A percentile compares a stretch with the other conserved stretches of the same genome.
Evolutionary conservation across 2,797 vertebrate genomes (phyloP).

Genomic region (Tinamus major): DNA sequence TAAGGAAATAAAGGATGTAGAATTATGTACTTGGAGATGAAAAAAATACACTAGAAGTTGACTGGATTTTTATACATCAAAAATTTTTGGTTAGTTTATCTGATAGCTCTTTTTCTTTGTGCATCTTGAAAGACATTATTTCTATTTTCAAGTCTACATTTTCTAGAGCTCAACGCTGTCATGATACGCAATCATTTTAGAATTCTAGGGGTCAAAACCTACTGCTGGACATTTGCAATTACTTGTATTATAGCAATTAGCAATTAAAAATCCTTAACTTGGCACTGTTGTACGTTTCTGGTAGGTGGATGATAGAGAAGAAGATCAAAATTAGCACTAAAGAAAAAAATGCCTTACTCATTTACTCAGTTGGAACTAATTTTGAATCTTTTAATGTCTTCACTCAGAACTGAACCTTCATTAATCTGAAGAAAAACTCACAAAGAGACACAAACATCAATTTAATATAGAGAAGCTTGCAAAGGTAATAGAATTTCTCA

Average conservation of each 20-base stretch:
- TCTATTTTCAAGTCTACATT: neutral
- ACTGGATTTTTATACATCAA: neutral
- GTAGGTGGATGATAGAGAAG: neutral
- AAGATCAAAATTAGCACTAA: neutral
- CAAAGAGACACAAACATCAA: neutral
- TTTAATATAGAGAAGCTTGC: neutral
- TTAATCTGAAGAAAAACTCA: neutral
- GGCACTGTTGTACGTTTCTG: neutral
- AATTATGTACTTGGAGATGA: neutral
- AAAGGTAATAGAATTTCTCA: neutral
- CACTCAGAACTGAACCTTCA: neutral
- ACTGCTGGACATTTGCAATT: neutral
- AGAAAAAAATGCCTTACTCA: neutral
- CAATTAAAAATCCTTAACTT: neutral
- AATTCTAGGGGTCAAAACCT: neutral
- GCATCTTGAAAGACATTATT: neutral
- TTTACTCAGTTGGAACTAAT: neutral
- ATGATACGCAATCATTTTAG: neutral
- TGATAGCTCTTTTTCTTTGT: neutral
- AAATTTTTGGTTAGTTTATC: neutral
- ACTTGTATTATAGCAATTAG: neutral
- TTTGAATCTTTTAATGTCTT: neutral
- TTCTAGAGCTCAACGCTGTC: neutral
- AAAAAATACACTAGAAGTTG: neutral
- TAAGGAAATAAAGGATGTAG: neutral